These are phyloP conservation scores for Aphaenogaster ashmeadi DNA, from an alignment of 1,140 invertebrate species.

Conservation along the genomic window DNA sequence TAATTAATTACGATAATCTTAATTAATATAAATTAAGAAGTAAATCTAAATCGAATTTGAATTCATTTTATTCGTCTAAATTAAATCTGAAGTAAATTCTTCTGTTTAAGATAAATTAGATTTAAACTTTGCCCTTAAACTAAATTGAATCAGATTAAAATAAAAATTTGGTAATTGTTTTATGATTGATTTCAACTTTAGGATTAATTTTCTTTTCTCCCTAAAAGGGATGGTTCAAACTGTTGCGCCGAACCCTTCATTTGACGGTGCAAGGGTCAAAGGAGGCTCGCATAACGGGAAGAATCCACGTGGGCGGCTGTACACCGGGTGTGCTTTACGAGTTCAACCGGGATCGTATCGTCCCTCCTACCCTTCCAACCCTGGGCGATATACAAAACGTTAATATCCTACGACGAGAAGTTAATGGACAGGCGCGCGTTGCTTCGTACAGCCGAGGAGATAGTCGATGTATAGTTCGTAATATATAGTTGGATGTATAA, in stretches of 20 bases:
- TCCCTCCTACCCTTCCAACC: not conserved
- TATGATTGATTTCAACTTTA: constrained; percentile 2
- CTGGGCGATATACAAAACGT: constrained; percentile 73
- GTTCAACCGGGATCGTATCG: constrained; percentile 7
- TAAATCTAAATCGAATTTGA: not conserved
- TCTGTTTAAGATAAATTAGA: not conserved
- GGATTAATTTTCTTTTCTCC: not conserved
- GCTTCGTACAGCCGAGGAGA: constrained; percentile 58
- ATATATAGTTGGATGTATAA: constrained; percentile 57
- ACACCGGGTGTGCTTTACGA: constrained; percentile 74
- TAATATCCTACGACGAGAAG: constrained; percentile 77
- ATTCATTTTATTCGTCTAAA: not conserved
- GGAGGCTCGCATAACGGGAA: constrained; percentile 17
- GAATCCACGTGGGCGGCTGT: constrained; percentile 40
- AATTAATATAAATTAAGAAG: not conserved
- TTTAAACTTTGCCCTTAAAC: not conserved
- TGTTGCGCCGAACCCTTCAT: constrained; percentile 28
- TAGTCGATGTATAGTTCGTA: constrained; percentile 51
- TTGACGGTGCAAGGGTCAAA: constrained; percentile 9
- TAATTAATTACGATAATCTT: not conserved
- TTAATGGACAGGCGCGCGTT: constrained; percentile 72
- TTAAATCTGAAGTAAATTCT: not conserved
- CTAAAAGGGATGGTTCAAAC: not conserved
- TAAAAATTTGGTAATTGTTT: not conserved
- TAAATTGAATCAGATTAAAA: not conserved